Conservation (phyloP, 1,140 invertebrate genomes). For the Caenorhabditis brenneri region DNA sequence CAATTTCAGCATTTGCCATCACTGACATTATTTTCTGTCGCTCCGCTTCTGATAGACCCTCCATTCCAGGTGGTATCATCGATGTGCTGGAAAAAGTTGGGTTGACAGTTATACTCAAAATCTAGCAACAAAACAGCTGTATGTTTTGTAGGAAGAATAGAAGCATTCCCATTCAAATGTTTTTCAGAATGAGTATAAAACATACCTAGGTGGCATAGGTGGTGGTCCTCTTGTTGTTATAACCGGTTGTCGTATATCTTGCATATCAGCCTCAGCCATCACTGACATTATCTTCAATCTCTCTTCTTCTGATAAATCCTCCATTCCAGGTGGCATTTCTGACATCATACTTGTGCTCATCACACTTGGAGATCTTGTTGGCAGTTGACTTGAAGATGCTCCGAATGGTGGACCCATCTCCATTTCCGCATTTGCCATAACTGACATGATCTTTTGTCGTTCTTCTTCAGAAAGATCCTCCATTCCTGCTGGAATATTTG, state of each 20-base stretch:
- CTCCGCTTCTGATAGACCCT: constrained; percentile 69
- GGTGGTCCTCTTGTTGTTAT: background rate
- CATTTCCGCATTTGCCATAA: constrained; percentile 64
- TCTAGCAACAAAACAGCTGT: too few species aligned
- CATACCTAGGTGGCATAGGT: background rate
- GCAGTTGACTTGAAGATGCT: background rate
- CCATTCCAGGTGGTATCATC: constrained; percentile 65
- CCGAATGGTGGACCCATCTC: constrained; percentile 25
- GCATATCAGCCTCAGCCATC: constrained; percentile 61
- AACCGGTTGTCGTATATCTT: constrained; percentile 10
- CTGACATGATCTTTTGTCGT: constrained; percentile 63
- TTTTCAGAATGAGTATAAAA: too few species aligned
- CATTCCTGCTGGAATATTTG: constrained; percentile 53
- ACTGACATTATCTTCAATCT: constrained; percentile 63
- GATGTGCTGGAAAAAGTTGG: constrained; percentile 41
- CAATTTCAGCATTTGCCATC: constrained; percentile 68
- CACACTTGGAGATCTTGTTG: constrained; percentile 33
- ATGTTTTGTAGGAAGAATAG: too few species aligned
- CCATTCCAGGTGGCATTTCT: constrained; percentile 48
- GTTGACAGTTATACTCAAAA: too few species aligned
- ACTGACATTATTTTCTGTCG: constrained; percentile 67
- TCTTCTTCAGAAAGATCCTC: constrained; percentile 63
- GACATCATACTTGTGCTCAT: constrained; percentile 29
- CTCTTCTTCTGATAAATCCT: constrained; percentile 64
- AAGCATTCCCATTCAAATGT: too few species aligned